Evolutionary conservation across 2,888 invertebrate genomes (phyloP), one percentile per base, ranked within the genome.

Genomic region (Neoascia interrupta): DNA sequence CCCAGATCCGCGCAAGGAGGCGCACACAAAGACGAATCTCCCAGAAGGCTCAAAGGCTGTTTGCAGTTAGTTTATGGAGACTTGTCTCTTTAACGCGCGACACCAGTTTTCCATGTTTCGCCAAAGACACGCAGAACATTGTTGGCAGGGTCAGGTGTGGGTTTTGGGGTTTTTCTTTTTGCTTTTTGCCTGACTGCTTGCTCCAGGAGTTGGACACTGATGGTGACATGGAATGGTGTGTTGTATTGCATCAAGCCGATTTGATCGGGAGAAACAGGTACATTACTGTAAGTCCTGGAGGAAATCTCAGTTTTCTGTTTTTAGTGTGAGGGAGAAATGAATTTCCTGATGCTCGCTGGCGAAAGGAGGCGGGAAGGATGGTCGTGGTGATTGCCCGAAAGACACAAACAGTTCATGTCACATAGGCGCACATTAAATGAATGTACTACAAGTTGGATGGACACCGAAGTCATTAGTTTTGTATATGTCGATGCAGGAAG

Each of bases 351-450:
- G 10, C 10, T 5, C 10, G 26, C 26, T 4, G 26, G 26, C 5
- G 5, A 15, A 5, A 23, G 15, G 2, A 36, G 13, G 53, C 18
- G 21, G 6, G 54, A 5, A 39, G 36, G 18, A 39, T 15, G 26
- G 5, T 36, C 26, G 41, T 43, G 64, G 15, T 51, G 60, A 56
- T 28, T 54, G 45, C 47, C 60, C 23, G n/a, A 31, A 43, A 39
- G 66, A 73, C 72, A 79, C 72, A 73, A 79, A 61, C 79, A 68
- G 79, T 72, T 64, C 79, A 61, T 79, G 73, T 73, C 73, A 73
- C 73, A 72, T 73, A 73, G 79, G 79, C 73, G 79, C 79, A 79
- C 79, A 73, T 79, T 79, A 73, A 68, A 68, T 61, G 79, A 79
- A 73, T 79, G 79, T 79, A 45, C 41, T 56, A 79, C 73, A 73